Percentiles rank a stretch among this genome's conserved stretches.
Evolutionary conservation across 2,113 vertebrate genomes (phyloP).

Genomic region (Antennarius striatus): DNA sequence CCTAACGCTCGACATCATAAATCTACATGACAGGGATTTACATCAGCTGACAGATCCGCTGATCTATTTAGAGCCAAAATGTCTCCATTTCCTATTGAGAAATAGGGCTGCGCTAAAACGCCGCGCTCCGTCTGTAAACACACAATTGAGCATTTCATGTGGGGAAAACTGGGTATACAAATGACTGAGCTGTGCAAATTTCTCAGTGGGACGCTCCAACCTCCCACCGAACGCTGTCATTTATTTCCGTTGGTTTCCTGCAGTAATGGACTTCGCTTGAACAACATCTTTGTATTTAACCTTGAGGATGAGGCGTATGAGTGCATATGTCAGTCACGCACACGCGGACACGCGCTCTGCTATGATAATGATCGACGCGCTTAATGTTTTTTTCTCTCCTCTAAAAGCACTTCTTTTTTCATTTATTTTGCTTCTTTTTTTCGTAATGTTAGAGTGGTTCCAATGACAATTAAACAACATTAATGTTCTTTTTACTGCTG

Average conservation of each 20-base stretch:
- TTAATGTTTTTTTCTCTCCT: slow-evolving; percentile 11
- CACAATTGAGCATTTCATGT: slow-evolving; percentile 60
- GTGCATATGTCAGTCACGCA: slow-evolving; percentile 34
- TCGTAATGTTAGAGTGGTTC: slow-evolving; percentile 18
- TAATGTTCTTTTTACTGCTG: neutral
- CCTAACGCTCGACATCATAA: slow-evolving; percentile 39
- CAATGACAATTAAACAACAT: slow-evolving; percentile 14
- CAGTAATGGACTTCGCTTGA: slow-evolving; percentile 69
- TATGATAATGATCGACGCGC: slow-evolving; percentile 37
- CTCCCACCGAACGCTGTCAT: slow-evolving; percentile 62
- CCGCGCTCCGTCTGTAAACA: slow-evolving; percentile 64
- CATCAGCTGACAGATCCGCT: slow-evolving; percentile 55
- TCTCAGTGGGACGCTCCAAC: slow-evolving; percentile 62
- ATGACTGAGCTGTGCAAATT: slow-evolving; percentile 55
- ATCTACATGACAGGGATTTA: slow-evolving; percentile 63
- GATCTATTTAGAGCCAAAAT: slow-evolving; percentile 63
- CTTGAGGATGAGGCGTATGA: slow-evolving; percentile 65
- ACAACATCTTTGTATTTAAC: slow-evolving; percentile 73
- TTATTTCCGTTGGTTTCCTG: slow-evolving; percentile 67
- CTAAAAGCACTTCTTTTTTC: slow-evolving; percentile 46
- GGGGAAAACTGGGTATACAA: slow-evolving; percentile 46
- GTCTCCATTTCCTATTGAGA: slow-evolving; percentile 64
- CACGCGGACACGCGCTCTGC: slow-evolving; percentile 42
- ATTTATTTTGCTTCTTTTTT: slow-evolving; percentile 15
- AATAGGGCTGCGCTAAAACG: slow-evolving; percentile 46